Percentiles rank a stretch among this genome's conserved stretches.
Conservation (phyloP, 2,888 invertebrate genomes). For the Drosophila colorata region DNA sequence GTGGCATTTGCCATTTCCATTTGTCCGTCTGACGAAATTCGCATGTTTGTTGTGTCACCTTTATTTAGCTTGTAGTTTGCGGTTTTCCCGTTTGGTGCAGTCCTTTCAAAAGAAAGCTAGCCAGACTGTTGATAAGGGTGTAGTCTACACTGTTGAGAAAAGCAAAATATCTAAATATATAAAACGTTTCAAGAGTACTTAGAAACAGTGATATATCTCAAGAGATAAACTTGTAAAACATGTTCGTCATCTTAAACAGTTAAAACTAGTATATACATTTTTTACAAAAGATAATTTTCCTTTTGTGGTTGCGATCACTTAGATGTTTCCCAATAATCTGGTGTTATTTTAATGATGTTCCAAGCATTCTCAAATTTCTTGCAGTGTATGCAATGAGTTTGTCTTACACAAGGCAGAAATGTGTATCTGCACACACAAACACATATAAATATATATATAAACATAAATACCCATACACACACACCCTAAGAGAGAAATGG, state of each 20-base stretch:
- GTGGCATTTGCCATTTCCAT: constrained; percentile 37
- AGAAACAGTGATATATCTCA: too few relatives aligned
- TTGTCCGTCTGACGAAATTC: constrained; percentile 28
- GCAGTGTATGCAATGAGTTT: constrained; percentile 33
- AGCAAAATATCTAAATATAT: background rate
- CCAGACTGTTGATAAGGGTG: background rate
- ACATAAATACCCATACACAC: constrained; percentile 18
- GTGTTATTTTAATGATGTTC: background rate
- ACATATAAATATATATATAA: background rate
- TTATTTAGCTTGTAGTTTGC: constrained; percentile 41
- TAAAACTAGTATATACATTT: too few relatives aligned
- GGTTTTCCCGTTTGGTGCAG: constrained; percentile 18
- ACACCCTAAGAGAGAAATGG: constrained; percentile 58
- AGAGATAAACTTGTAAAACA: too few relatives aligned
- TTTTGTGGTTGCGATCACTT: background rate
- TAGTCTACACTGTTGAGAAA: constrained; percentile 12
- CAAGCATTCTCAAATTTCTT: constrained; percentile 1
- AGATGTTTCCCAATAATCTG: background rate
- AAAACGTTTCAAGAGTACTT: too few relatives aligned
- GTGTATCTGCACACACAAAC: constrained; percentile 2
- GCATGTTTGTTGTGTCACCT: constrained; percentile 54
- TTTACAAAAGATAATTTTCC: too few relatives aligned
- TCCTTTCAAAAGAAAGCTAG: constrained; percentile 5
- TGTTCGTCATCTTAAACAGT: too few relatives aligned
- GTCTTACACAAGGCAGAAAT: constrained; percentile 13